Evolutionary conservation across 2,113 vertebrate species (phyloP), one percentile per base, ranked within the genome.

Genomic region (Daphoenositta chrysoptera): DNA sequence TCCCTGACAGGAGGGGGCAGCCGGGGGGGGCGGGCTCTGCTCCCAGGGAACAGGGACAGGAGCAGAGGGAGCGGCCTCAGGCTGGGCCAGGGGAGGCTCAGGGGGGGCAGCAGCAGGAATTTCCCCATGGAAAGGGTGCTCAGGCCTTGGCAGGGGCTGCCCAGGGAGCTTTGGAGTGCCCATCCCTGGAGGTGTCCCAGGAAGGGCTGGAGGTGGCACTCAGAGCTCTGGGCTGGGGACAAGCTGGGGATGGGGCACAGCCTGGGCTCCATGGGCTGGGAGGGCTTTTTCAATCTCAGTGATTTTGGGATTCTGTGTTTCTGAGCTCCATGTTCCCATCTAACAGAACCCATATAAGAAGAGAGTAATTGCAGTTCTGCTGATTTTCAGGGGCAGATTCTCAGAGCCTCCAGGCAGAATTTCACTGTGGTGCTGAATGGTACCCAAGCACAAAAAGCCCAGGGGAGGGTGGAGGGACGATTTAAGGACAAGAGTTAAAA

Each of bases 241-340:
- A 53, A 20, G 19, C 42, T 40, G 70, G 83, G 28, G 0, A 65
- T 5, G 0, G 3, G 69, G 50, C 42, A 57, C 42, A 22, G 27
- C 44, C 26, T 18, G 42, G 19, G 4, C 35, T 85, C 4, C 1
- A 9, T 50, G 44, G 61, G 0, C 44, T 86, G 0, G 44, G 8
- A 58, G 61, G 27, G 10, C 4, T 78, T 61, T 11, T 19, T 23
- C 64, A 61, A 0, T 10, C 19, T 5, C 1, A 45, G 0, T 5
- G 26, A 6, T 3, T 7, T 35, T 58, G 61, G 5, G 8, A 37
- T 11, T 63, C 30, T 87, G 15, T 19, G 33, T 23, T 60, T 37
- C 58, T 54, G 76, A 77, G 78, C 65, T 83, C 21, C 64, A 23
- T 13, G 35, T 63, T 81, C 80, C 60, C 65, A 21, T 53, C 75